Evolutionary conservation across 2,113 vertebrate genomes (phyloP).

Genomic region (Equus quagga): DNA sequence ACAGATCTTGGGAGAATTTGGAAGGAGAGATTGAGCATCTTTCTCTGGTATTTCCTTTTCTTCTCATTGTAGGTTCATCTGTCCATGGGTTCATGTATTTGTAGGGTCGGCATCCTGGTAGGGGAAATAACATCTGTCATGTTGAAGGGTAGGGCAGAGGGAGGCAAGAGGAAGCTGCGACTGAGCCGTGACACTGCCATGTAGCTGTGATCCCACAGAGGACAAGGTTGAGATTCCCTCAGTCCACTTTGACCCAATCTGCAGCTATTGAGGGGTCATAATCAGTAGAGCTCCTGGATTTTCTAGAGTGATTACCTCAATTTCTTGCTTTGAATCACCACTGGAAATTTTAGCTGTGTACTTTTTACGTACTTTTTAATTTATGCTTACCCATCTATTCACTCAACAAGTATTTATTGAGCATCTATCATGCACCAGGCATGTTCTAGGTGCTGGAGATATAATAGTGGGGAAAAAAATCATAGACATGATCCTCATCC

Average conservation of each 20-base stretch:
- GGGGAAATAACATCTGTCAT: not conserved
- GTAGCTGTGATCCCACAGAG: not conserved
- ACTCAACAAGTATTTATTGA: not conserved
- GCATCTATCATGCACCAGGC: too few relatives aligned
- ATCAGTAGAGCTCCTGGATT: not conserved
- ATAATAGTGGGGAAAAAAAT: not conserved
- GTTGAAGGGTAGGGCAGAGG: too few relatives aligned
- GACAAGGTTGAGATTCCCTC: not conserved
- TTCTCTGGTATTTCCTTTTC: not conserved
- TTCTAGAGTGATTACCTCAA: not conserved
- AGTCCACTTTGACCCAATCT: not conserved
- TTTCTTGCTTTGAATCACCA: not conserved
- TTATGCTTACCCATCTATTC: too few relatives aligned
- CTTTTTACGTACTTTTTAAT: not conserved
- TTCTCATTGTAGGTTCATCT: not conserved
- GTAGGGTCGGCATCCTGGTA: not conserved
- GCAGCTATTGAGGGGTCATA: not conserved
- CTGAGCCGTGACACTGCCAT: not conserved
- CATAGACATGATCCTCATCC: not conserved
- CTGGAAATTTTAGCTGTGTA: not conserved
- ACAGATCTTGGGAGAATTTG: not conserved
- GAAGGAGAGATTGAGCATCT: not conserved
- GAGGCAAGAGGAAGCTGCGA: rapidly evolving
- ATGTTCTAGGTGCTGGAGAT: not conserved
- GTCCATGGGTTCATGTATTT: not conserved